Base-by-base conservation (phyloP, 2,797 vertebrate species). In the Eulemur mongoz region DNA sequence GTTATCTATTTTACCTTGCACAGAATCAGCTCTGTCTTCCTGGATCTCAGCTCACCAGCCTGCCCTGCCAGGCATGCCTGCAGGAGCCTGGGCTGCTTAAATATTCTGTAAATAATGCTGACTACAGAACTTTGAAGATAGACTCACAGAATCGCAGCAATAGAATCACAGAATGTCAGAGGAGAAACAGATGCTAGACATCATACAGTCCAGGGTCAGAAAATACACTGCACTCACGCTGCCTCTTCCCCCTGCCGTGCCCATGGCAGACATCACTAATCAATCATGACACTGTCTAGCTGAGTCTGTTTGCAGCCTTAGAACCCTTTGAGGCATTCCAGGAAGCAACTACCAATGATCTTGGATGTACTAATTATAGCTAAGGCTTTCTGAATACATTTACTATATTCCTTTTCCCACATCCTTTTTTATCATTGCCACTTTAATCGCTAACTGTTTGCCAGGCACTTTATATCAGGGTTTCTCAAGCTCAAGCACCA, bases 81-180 rank as follows among this genome's bases (percentile, higher is more conserved):
- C 93, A 38, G 96, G 94, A 96, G 87, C 80, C 79, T 11, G 86
- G 27, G 76, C 93, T 79, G 86, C 86, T 97, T 93, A 88, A 96
- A 93, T 93, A 98, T 96, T 96, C 96, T 91, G 96, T 88, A 95
- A 94, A 97, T 95, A 97, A 95, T 94, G 97, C 98, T 98, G 96
- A 96, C 97, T 91, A 20, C 7, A 1, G 96, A 92, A 97, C 80
- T 97, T 93, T 80, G 50, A 63, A 96, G 92, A 94, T 7, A 83
- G 92, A 67, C 95, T 95, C 87, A 12, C 89, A 38, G 95, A 95
- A 80, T 85, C 96, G 57, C 27, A 89, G 94, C 95, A 63, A 69
- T 35, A 85, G 97, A 88, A 94, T 87, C 96, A 50, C 93, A 93
- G 96, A 87, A 32, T 92, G 94, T 93, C 96, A 94, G 89, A 73